Evolutionary conservation across 1,140 invertebrate genomes (phyloP).

Genomic region (Helicoverpa zea): DNA sequence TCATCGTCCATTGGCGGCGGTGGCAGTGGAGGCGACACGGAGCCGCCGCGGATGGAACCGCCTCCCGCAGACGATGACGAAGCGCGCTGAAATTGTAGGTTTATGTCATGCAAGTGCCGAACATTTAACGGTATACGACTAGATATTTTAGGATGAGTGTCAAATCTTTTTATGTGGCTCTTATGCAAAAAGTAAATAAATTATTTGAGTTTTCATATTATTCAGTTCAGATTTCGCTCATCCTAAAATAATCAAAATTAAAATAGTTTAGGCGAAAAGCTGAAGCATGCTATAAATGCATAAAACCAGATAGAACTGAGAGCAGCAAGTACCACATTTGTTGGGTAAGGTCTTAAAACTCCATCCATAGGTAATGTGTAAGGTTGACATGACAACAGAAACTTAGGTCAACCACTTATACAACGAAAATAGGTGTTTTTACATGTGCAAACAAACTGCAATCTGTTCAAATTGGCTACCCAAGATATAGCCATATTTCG

Average conservation of each 20-base stretch:
- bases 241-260: neutral
- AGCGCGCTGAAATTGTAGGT: slow-evolving; percentile 66
- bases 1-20: slow-evolving; percentile 94
- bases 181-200: no score
- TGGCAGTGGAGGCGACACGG: slow-evolving; percentile 93
- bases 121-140: slow-evolving; percentile 8
- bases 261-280: neutral
- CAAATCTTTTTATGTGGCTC: neutral
- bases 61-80: slow-evolving; percentile 74
- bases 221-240: neutral
- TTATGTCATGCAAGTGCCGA: neutral
- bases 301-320: neutral
- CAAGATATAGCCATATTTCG: neutral
- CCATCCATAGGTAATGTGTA: slow-evolving; percentile 3
- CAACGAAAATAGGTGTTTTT: neutral
- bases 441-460: neutral
- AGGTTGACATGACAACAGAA: slow-evolving; percentile 23
- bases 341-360: slow-evolving; percentile 7
- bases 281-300: neutral
- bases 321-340: neutral
- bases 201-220: no score
- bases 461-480: neutral
- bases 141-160: neutral
- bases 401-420: slow-evolving; percentile 24
- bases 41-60: slow-evolving; percentile 82